Evolutionary conservation across 2,797 vertebrate genomes (phyloP).

Genomic region (Hirundo rustica): DNA sequence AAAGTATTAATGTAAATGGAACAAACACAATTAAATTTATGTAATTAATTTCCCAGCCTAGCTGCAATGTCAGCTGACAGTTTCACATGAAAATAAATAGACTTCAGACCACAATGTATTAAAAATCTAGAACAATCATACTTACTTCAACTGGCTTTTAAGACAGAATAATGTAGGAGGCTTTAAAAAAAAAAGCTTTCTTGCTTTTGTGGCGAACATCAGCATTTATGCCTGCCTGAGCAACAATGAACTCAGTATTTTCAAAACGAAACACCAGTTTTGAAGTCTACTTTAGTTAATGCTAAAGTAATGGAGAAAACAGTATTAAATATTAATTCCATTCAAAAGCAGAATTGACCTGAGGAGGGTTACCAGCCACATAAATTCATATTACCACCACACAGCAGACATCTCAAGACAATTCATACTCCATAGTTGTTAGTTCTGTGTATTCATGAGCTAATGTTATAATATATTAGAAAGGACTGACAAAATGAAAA

Average conservation of each 20-base stretch:
- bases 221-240: conserved; percentile 11
- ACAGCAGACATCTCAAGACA: conserved; percentile 20
- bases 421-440: conserved; percentile 18
- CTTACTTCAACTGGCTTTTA: conserved; percentile 31
- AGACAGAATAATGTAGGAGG: neutral
- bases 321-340: conserved; percentile 71
- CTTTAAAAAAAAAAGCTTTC: neutral
- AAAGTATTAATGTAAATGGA: conserved; percentile 44
- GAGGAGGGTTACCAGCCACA: conserved; percentile 45
- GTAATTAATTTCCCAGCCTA: conserved; percentile 37
- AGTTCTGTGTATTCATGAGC: neutral
- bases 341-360: conserved; percentile 63
- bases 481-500: conserved; percentile 8
- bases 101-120: conserved; percentile 49
- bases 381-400: conserved; percentile 50
- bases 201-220: conserved; percentile 17
- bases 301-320: conserved; percentile 50
- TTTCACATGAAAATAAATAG: conserved; percentile 61
- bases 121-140: conserved; percentile 40
- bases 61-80: conserved; percentile 14
- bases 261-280: conserved; percentile 30
- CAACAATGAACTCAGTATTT: conserved; percentile 34
- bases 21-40: conserved; percentile 36
- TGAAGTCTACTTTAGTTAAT: conserved; percentile 59
- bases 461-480: conserved; percentile 10